Evolutionary conservation across 2,797 vertebrate species (phyloP).

Genomic region (Vultur gryphus): DNA sequence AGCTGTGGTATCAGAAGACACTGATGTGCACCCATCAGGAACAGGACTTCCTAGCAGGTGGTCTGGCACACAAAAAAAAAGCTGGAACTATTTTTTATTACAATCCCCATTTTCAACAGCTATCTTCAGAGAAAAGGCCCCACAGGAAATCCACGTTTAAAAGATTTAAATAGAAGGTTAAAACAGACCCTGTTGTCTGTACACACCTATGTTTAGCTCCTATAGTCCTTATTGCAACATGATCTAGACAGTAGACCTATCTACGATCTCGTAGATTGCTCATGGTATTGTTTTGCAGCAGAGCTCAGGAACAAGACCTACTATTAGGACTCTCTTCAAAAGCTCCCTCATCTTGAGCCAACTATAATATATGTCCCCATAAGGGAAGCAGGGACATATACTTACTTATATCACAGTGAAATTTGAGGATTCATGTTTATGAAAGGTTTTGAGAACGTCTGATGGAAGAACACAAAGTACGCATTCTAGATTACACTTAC

Average conservation of each 20-base stretch:
- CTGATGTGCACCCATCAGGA: background rate
- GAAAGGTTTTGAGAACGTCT: background rate
- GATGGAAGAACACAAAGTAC: background rate
- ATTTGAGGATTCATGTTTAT: background rate
- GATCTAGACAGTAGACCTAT: background rate
- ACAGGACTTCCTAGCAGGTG: background rate
- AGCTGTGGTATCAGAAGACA: background rate
- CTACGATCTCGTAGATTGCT: background rate
- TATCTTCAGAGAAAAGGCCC: background rate
- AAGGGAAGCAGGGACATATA: background rate
- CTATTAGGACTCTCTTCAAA: background rate
- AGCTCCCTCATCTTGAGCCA: background rate
- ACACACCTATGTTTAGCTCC: background rate
- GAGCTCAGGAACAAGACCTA: background rate
- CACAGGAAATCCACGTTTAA: background rate
- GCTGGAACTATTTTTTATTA: background rate
- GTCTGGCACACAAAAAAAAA: background rate
- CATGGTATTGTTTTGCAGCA: background rate
- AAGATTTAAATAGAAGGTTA: background rate
- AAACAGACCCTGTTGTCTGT: background rate
- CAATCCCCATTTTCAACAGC: background rate
- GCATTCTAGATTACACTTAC: fast-evolving
- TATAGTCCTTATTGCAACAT: fast-evolving
- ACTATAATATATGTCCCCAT: background rate
- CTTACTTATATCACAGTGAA: background rate